Conservation (phyloP, 2,113 vertebrate genomes). For the Daubentonia madagascariensis region DNA sequence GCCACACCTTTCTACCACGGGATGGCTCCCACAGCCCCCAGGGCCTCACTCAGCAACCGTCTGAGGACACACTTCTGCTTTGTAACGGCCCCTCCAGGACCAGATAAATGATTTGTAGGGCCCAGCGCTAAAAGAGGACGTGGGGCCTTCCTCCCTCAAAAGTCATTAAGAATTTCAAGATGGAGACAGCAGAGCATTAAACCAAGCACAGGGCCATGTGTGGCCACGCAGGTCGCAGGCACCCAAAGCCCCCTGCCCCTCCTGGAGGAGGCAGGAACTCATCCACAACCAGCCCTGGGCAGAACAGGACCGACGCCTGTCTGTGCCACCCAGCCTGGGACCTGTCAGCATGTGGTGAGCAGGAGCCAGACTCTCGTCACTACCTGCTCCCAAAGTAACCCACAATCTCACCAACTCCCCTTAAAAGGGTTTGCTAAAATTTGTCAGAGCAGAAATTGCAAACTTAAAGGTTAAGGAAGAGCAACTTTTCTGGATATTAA, state of each 20-base stretch:
- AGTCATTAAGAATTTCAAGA: neutral
- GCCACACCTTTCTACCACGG: no score
- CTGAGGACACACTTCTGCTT: neutral
- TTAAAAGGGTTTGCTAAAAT: neutral
- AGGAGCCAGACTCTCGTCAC: neutral
- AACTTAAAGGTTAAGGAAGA: neutral
- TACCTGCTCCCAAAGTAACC: neutral
- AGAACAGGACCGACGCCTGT: neutral
- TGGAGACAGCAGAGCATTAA: neutral
- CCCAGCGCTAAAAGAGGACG: neutral
- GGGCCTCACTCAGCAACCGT: neutral
- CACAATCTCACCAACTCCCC: neutral
- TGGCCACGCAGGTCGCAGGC: neutral
- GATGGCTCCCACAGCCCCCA: no score
- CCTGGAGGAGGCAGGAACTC: neutral
- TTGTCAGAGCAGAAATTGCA: neutral
- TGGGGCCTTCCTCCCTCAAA: neutral
- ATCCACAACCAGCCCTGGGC: neutral
- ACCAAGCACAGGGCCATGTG: neutral
- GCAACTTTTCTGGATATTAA: neutral
- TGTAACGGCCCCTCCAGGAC: neutral
- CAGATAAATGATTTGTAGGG: neutral
- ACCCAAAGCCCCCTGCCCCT: neutral
- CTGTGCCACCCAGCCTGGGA: rapidly evolving
- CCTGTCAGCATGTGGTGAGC: neutral